Base-by-base conservation (phyloP, 23 tunicate genomes). In the Clavelina lepadiformis region DNA sequence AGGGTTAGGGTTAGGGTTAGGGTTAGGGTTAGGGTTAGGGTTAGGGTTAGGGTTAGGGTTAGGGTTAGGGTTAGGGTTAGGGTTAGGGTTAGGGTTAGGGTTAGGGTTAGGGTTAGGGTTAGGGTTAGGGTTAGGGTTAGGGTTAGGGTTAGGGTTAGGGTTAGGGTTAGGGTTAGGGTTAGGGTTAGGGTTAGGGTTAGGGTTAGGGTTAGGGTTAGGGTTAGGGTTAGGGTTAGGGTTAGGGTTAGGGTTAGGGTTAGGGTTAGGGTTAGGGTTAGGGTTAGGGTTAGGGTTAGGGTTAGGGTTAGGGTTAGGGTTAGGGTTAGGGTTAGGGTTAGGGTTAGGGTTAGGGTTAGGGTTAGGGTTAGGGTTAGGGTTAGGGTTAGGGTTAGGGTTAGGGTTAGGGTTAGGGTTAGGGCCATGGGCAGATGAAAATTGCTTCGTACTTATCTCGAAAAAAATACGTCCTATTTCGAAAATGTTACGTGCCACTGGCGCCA, bases 231-330 rank as follows among this genome's bases (percentile, higher is more conserved):
- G 57, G 70, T 64, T 64, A 64, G 57, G 57, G 70, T 64, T 64
- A 64, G 70, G 70, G 70, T 64, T 64, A 64, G 70, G 70, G 70
- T 64, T 64, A 64, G 70, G 70, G 70, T 64, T 64, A 37, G 70
- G 70, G 46, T 64, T 27, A 30, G 70, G 70, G 46, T 64, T 27
- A 30, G 70, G 70, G 46, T 64, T 27, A 22, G 70, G 70, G n/a
- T 64, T 27, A 30, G 70, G 70, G 23, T 64, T 27, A 33, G 70
- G 70, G 46, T 64, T 27, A 33, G 70, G 70, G 46, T 64, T 27
- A 33, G 70, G 70, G 46, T 64, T 18, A 33, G 70, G 70, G 46
- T 64, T 18, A 33, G 70, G 70, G 19, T 64, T 27, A 33, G 70
- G 70, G 46, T 64, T 27, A 33, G 70, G 70, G 46, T 64, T 27